Base-by-base conservation (phyloP, 2,888 invertebrate species). In the Pyrgus malvae region DNA sequence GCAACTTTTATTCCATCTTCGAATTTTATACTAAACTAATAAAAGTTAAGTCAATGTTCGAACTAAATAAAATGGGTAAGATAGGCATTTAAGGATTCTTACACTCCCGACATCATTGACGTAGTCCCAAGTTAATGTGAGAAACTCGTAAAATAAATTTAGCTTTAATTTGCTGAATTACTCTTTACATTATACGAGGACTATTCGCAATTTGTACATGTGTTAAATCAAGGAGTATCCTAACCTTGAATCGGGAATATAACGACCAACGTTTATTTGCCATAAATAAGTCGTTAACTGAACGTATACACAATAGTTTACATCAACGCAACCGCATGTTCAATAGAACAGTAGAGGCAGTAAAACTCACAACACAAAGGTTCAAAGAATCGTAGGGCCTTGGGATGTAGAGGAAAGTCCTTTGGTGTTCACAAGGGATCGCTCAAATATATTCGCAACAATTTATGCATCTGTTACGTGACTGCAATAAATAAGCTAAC, bases 211-310 rank as follows among this genome's bases (percentile, higher is more conserved):
- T n/a, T n/a, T 9, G 6, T 21, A 17, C 17, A 37, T 41, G 35
- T 27, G 8, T 19, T 9, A 45, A 53, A 25, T 17, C 37, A 40
- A 19, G 54, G 38, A 54, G 17, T 40, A 54, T 40, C 46, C 40
- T 46, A 46, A 46, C 46, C 40, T 54, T 54, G 54, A 60, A 51
- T 53, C 17, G 69, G 7, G 12, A 23, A 29, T 25, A 27, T 38
- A 41, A 45, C 53, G 37, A 70, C 66, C 68, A 70, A 69, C 59
- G 70, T 74, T 78, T 76, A 76, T 80, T 75, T 70, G 72, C 72
- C 72, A 76, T 81, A 78, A 79, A 80, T 76, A 71, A 72, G 68
- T 71, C 71, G 72, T 80, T 70, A 76, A 76, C 73, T 61, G 64
- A 61, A 60, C 62, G 66, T 67, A 66, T 61, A 55, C 56, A 58